Conservation (phyloP, 2,888 invertebrate genomes). For the Julus scandinavius region DNA sequence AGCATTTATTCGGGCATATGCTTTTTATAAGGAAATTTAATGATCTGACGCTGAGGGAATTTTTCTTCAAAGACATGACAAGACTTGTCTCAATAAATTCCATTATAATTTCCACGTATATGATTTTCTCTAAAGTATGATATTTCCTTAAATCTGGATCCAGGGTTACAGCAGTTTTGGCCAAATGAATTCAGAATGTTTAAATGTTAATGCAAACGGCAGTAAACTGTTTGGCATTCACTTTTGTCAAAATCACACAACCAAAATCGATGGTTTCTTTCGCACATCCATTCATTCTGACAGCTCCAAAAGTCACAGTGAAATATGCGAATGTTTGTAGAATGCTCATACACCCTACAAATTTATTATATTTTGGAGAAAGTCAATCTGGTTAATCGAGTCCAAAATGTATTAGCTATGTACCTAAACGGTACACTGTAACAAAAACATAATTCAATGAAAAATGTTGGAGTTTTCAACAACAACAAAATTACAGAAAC, state of each 20-base stretch:
- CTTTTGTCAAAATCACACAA: neutral
- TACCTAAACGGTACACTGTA: constrained; percentile 30
- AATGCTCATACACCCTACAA: constrained; percentile 35
- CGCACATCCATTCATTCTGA: neutral
- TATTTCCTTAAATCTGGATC: neutral
- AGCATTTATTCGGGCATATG: neutral
- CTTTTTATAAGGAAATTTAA: neutral
- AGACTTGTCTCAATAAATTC: neutral
- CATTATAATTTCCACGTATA: neutral
- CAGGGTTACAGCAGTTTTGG: no score
- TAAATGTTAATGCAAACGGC: neutral
- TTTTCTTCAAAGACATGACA: neutral
- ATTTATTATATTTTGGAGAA: neutral
- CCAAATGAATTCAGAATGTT: neutral
- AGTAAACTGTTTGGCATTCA: neutral
- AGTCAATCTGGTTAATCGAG: neutral
- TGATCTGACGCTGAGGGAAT: no score
- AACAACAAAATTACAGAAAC: neutral
- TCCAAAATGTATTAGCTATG: neutral
- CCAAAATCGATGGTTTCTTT: neutral
- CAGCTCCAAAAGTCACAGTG: neutral
- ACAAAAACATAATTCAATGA: neutral
- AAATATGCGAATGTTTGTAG: neutral
- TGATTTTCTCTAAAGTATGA: neutral
- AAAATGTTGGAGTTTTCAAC: constrained; percentile 8